A percentile compares a stretch with the other conserved stretches of the same genome.
Conservation (phyloP, 2,113 vertebrate species). For the Misgurnus anguillicaudatus region DNA sequence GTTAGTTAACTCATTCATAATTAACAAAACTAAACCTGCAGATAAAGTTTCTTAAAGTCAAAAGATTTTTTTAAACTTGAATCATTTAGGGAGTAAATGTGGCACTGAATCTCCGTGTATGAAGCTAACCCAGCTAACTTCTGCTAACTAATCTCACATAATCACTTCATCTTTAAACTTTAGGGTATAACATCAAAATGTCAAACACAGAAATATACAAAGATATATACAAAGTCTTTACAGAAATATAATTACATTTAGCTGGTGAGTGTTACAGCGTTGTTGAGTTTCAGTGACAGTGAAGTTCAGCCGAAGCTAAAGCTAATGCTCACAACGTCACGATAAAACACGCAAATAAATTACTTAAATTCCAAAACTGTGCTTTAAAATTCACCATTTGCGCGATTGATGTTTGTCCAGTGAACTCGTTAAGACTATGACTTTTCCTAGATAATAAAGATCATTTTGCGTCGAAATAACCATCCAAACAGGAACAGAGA, state of each 20-base stretch:
- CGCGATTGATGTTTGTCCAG: conserved; percentile 26
- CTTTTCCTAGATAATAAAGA: conserved; percentile 17
- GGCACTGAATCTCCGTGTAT: neutral
- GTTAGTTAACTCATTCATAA: neutral
- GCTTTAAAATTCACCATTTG: conserved; percentile 19
- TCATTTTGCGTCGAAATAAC: conserved; percentile 47
- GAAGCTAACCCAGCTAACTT: conserved; percentile 36
- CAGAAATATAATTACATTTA: neutral
- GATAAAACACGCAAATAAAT: neutral
- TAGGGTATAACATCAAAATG: neutral
- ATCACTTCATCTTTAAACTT: conserved; percentile 22
- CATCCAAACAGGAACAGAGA: conserved; percentile 40
- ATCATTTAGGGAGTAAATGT: no score
- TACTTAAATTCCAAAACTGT: neutral
- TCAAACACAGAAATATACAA: neutral
- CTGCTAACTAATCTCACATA: conserved; percentile 35
- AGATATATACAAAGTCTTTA: neutral
- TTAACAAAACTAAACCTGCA: no score
- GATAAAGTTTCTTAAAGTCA: no score
- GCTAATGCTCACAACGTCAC: conserved; percentile 30
- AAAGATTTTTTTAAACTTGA: no score
- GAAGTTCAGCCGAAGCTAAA: conserved; percentile 31
- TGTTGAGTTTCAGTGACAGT: neutral
- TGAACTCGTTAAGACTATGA: neutral
- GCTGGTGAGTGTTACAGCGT: neutral